phyloP scores from a whole-genome alignment of 2,113 vertebrate genomes.

The Carlito syrichta region DNA sequence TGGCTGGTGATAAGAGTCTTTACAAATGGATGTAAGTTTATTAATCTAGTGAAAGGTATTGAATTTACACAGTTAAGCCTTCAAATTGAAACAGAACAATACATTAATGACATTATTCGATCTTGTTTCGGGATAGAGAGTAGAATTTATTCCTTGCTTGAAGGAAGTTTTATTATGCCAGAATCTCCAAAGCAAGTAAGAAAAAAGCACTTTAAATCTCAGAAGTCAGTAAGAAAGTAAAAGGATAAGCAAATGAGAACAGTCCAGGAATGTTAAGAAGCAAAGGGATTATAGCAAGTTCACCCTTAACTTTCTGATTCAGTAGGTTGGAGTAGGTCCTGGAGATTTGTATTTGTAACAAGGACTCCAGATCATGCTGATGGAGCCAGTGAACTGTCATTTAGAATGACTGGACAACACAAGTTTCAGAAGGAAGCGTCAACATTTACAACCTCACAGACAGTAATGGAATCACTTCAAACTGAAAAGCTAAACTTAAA shows the following conservation, averaged over 20 bases:
- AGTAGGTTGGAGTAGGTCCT: background rate
- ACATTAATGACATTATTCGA: background rate
- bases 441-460: background rate
- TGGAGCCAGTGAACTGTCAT: background rate
- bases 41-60: background rate
- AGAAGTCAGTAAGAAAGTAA: background rate
- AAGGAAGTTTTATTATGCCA: background rate
- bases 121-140: background rate
- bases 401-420: background rate
- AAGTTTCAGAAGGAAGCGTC: background rate
- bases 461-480: background rate
- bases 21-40: background rate
- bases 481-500: background rate
- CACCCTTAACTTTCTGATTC: background rate
- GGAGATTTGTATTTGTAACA: background rate
- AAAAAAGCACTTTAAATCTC: background rate
- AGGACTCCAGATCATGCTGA: background rate
- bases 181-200: background rate
- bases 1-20: background rate
- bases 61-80: background rate
- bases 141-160: background rate
- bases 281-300: background rate
- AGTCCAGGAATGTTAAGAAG: background rate
- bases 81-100: background rate
- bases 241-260: background rate